Conservation (phyloP, 2,797 vertebrate genomes). For the Odontamblyopus lacepedii region DNA sequence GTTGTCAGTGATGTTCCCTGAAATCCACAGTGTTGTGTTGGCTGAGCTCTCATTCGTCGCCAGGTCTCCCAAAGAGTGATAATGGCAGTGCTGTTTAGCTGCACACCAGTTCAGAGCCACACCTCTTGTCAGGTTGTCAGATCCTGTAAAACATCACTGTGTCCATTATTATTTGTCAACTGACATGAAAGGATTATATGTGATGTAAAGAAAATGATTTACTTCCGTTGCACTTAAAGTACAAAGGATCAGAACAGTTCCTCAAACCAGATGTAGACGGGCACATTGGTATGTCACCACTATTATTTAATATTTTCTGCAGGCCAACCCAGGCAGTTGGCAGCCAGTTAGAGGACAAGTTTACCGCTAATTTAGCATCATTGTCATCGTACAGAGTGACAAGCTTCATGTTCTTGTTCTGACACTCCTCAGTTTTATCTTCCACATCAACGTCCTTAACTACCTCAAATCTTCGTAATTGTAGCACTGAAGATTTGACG, state of each 20-base stretch:
- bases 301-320: neutral
- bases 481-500: neutral
- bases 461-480: neutral
- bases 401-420: accelerated
- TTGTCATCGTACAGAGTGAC: conserved; percentile 44
- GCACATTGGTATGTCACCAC: conserved; percentile 14
- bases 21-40: conserved; percentile 52
- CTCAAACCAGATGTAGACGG: neutral
- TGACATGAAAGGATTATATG: neutral
- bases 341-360: too few relatives aligned
- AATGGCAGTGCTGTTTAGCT: conserved; percentile 55
- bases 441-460: accelerated
- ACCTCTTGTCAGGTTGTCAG: neutral
- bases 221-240: conserved; percentile 58
- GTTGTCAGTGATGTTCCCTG: conserved; percentile 21
- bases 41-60: conserved; percentile 29
- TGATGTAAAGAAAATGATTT: conserved; percentile 12
- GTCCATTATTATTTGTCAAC: neutral
- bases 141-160: neutral
- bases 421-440: accelerated
- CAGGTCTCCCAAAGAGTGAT: conserved; percentile 20
- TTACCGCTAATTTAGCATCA: accelerated
- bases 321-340: conserved; percentile 35
- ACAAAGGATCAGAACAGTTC: neutral
- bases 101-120: conserved; percentile 49